Evolutionary conservation across 2,113 vertebrate species (phyloP), one percentile per base, ranked within the genome.

Genomic region (Tachuris rubrigastra): DNA sequence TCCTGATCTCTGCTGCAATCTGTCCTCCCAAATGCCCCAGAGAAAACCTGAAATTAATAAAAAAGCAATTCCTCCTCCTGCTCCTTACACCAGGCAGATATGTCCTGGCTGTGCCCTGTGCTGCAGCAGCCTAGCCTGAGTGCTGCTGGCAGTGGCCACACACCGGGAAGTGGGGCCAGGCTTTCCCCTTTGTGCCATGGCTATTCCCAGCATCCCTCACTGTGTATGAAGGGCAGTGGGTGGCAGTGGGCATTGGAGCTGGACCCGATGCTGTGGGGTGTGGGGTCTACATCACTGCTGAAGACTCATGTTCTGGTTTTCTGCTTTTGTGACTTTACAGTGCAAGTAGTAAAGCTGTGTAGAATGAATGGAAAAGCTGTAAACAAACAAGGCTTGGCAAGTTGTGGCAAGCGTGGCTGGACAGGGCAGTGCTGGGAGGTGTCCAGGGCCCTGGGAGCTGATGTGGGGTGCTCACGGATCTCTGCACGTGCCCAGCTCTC

Each of bases 201-300:
- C 39, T 12, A 0, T 20, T 25, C 8, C 72, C 9, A 8, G 8
- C 7, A 1, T 2, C 62, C 10, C 35, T 50, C 1, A 0, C 9
- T 5, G 1, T 1, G 41, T 19, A 12, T 50, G 5, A 58, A 4
- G 75, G 37, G 25, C 25, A 39, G 37, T 19, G 50, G 44, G 50
- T 14, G 35, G 59, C 59, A 62, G n/a, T 23, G 50, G 33, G 50
- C 14, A 6, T 1, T n/a, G 12, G 23, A 25, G 41, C 39, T 14
- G 42, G n/a, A 8, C n/a, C 37, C 1, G 3, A 4, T 12, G 1
- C 47, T 42, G 50, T 2, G 4, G 47, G 6, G 1, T 18, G 23
- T 3, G 13, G 62, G 63, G 18, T 28, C 52, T 63, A 9, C 6
- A 31, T 0, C 9, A 15, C 31, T 39, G 37, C 25, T 2, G 3